These are phyloP conservation scores for Oncorhynchus kisutch DNA, from an alignment of 2,113 vertebrate species.

Conservation along the genomic window DNA sequence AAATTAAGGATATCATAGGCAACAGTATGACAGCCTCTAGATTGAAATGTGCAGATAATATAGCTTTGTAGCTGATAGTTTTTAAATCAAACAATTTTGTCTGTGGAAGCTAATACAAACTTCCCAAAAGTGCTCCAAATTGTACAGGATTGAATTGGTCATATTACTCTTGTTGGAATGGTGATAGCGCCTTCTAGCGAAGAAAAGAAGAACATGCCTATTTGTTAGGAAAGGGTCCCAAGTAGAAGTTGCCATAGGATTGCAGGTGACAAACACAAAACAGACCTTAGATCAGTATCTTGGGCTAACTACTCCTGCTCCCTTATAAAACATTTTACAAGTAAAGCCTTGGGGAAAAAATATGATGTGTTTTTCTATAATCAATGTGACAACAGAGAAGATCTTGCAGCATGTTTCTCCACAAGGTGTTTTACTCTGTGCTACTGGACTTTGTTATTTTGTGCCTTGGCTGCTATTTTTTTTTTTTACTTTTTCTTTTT, in stretches of 20 bases:
- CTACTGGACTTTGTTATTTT: conserved; percentile 28
- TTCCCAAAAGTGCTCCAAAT: no score
- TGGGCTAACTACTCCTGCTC: not conserved
- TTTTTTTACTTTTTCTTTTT: conserved; percentile 23
- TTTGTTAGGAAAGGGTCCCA: not conserved
- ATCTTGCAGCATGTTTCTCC: conserved; percentile 10
- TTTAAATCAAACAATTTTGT: not conserved
- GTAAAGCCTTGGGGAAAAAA: conserved; percentile 16
- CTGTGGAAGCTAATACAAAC: not conserved
- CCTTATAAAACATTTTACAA: not conserved
- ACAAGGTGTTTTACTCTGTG: conserved; percentile 16
- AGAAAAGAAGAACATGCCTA: conserved; percentile 10
- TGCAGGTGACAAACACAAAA: not conserved
- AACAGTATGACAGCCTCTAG: not conserved
- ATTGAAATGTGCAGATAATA: not conserved
- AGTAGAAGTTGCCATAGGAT: conserved; percentile 2
- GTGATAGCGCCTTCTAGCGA: conserved; percentile 42
- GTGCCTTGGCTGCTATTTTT: conserved; percentile 54
- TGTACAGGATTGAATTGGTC: no score
- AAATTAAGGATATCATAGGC: not conserved
- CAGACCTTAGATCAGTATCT: not conserved
- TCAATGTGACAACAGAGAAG: conserved; percentile 1
- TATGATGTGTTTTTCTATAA: not conserved
- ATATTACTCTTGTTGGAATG: not conserved
- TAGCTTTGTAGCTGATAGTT: not conserved